Evolutionary conservation across 2,113 vertebrate species (phyloP).

Genomic region (Pteronura brasiliensis): DNA sequence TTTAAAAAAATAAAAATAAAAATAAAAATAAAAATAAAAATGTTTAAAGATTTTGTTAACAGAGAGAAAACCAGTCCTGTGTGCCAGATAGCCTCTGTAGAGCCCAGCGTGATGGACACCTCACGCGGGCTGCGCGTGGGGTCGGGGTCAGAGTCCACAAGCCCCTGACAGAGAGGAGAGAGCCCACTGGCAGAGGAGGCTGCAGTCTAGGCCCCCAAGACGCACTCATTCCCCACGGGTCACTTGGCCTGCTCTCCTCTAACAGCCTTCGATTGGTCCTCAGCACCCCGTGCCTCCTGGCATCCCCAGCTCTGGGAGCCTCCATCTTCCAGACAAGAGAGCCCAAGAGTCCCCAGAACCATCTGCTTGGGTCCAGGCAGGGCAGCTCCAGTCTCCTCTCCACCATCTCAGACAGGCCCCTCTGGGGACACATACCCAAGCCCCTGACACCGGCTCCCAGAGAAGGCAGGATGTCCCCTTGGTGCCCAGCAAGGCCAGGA

Average conservation of each 20-base stretch:
- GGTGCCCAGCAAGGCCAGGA: no score
- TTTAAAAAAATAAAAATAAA: neutral
- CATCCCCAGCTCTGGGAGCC: neutral
- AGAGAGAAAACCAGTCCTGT: no score
- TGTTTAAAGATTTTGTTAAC: no score
- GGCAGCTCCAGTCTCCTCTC: neutral
- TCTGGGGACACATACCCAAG: neutral
- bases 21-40: neutral
- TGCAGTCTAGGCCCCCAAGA: neutral
- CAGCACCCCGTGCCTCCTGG: neutral
- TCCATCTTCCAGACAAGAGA: neutral
- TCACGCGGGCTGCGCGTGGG: rapidly evolving
- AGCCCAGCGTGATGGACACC: rapidly evolving
- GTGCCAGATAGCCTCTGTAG: neutral
- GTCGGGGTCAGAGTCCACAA: rapidly evolving
- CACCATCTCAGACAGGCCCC: neutral
- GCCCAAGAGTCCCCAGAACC: no score
- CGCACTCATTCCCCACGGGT: rapidly evolving
- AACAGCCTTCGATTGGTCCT: neutral
- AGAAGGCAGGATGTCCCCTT: neutral
- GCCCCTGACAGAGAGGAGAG: neutral
- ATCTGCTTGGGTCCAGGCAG: rapidly evolving
- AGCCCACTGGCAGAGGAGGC: rapidly evolving
- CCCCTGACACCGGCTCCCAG: neutral
- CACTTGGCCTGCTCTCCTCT: neutral